Base-by-base conservation (phyloP, 2,888 invertebrate genomes). In the Matsumyia berberina region DNA sequence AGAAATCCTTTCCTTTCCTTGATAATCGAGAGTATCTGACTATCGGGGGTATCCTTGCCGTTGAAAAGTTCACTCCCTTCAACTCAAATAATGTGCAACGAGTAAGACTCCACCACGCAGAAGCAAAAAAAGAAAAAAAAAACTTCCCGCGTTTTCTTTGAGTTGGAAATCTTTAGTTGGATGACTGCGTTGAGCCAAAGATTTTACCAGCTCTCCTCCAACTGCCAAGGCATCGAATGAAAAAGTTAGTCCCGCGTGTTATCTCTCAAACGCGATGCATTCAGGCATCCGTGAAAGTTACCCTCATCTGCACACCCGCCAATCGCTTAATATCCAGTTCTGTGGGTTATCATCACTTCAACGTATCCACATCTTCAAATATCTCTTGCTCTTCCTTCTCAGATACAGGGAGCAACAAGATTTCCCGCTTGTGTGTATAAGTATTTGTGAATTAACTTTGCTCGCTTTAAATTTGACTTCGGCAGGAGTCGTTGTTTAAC, bases 391-490 rank as follows among this genome's bases (percentile, higher is more conserved):
- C n/a, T n/a, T 12, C 12, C 19, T 1, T 11, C 15, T 42, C 53
- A 35, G 62, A 33, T 42, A 46, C 37, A 37, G 33, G 4, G 24
- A 24, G 4, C 2, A 24, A 4, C 4, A 24, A 24, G 24, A 33
- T 17, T 12, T 5, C 11, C 15, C 37, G 9, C 11, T 12, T 49
- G 5, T 8, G 5, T 5, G n/a, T n/a, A n/a, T 9, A 67, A 46
- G 31, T 57, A 12, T 60, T 29, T 11, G 17, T 62, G 29, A 53
- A 64, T 29, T 55, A 55, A 73, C 64, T 73, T 55, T 42, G 44
- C 35, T 73, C 44, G 44, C 42, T 64, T 73, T 55, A 55, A 64
- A 44, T 62, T 64, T 29, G 55, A 64, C 62, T 73, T 64, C 9
- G 17, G 24, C 60, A 39, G 15, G 15, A 60, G 33, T 53, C 44